phyloP scores from a whole-genome alignment of 2,888 invertebrate genomes.

The Reticulitermes lucifugus region DNA sequence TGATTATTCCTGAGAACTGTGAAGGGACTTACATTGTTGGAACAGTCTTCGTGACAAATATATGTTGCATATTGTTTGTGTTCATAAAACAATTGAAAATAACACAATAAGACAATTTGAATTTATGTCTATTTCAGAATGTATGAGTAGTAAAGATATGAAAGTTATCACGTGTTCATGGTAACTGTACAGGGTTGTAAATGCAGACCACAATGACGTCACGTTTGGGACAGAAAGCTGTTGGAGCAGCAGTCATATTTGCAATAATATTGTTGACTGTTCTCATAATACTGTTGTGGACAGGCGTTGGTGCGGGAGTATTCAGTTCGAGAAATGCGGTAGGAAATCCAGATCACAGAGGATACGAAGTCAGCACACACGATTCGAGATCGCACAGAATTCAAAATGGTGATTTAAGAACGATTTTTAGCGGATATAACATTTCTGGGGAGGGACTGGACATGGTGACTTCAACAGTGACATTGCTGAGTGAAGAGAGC shows the following conservation, averaged over 20 bases:
- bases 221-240: conserved; percentile 47
- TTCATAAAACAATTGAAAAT: not conserved
- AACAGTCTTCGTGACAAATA: not conserved
- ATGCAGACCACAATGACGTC: conserved; percentile 44
- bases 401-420: not conserved
- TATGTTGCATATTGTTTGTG: not conserved
- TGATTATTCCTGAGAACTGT: too few species aligned
- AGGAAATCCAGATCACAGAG: not conserved
- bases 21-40: too few species aligned
- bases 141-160: not conserved
- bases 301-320: conserved; percentile 51
- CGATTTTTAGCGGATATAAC: not conserved
- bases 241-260: conserved; percentile 46
- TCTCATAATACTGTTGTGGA: conserved; percentile 51
- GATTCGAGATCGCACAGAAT: not conserved
- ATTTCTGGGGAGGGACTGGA: not conserved
- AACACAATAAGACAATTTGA: not conserved
- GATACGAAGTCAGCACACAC: not conserved
- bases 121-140: not conserved
- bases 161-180: not conserved
- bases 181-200: not conserved
- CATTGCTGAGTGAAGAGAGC: conserved; percentile 35
- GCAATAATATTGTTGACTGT: conserved; percentile 47
- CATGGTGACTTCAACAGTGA: not conserved
- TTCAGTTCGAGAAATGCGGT: conserved; percentile 25